These are phyloP conservation scores for Steromphala cineraria DNA, from an alignment of 2,888 invertebrate genomes.

Conservation along the genomic window DNA sequence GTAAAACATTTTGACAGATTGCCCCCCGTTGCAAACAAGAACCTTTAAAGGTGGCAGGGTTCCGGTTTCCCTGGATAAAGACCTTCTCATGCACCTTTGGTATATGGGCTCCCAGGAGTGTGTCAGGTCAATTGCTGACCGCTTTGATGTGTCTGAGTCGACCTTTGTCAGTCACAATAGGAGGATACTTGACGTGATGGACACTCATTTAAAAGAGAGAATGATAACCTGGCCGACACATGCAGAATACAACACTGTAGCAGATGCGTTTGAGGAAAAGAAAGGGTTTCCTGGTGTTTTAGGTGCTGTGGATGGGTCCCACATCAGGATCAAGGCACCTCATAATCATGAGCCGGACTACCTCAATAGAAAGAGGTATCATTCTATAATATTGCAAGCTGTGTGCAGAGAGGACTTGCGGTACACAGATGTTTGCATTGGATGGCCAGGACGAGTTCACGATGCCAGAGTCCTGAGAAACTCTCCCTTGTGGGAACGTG, in stretches of 20 bases:
- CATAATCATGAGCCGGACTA: constrained; percentile 19
- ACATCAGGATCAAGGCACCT: constrained; percentile 27
- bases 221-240: neutral
- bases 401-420: constrained; percentile 24
- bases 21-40: too few relatives aligned
- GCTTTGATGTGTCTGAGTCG: neutral
- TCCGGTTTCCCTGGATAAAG: too few relatives aligned
- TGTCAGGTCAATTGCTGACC: too few relatives aligned
- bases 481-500: constrained; percentile 19
- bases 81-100: too few relatives aligned
- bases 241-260: neutral
- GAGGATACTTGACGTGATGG: constrained; percentile 6
- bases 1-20: too few relatives aligned
- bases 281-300: constrained; percentile 27
- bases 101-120: too few relatives aligned
- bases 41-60: too few relatives aligned
- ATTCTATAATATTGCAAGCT: constrained; percentile 32
- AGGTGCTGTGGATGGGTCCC: constrained; percentile 27
- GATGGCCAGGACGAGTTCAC: constrained; percentile 27
- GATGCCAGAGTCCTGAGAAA: constrained; percentile 30
- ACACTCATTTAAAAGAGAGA: too few relatives aligned
- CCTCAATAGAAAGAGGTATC: constrained; percentile 29
- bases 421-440: constrained; percentile 25
- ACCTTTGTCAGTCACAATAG: neutral
- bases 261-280: constrained; percentile 21